Conservation (phyloP, 1,140 invertebrate genomes). For the Andrena cerasifolii region DNA sequence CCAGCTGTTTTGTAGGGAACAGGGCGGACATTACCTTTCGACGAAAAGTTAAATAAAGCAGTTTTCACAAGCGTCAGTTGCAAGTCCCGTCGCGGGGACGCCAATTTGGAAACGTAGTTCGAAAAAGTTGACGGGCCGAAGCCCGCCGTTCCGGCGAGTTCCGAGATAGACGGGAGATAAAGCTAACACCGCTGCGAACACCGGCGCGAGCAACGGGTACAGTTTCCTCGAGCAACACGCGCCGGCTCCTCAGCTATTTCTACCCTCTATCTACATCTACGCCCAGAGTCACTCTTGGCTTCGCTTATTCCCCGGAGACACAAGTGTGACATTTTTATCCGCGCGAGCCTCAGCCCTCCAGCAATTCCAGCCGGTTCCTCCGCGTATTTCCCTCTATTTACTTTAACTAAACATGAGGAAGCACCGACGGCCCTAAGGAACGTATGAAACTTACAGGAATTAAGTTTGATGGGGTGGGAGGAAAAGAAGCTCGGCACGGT, state of each 20-base stretch:
- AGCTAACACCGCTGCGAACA: conserved; percentile 53
- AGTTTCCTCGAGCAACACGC: conserved; percentile 55
- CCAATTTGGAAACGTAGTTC: conserved; percentile 11
- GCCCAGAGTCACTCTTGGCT: conserved; percentile 46
- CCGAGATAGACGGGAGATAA: conserved; percentile 62
- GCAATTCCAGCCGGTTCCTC: conserved; percentile 55
- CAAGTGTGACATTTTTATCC: conserved; percentile 70
- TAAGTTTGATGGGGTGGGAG: conserved; percentile 24
- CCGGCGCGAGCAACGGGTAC: conserved; percentile 49
- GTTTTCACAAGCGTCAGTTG: background rate
- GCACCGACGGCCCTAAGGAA: conserved; percentile 35
- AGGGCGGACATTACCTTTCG: no score
- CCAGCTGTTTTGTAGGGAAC: no score
- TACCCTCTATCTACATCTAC: conserved; percentile 60
- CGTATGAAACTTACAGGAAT: conserved; percentile 53
- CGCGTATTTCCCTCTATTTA: conserved; percentile 58
- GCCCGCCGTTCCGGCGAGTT: conserved; percentile 22
- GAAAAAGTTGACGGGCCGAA: conserved; percentile 27
- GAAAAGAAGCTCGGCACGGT: conserved; percentile 16
- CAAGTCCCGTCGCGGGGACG: background rate
- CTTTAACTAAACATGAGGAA: conserved; percentile 64
- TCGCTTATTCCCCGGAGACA: conserved; percentile 67
- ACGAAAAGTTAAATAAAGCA: background rate
- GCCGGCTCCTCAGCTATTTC: conserved; percentile 37
- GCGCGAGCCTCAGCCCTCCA: conserved; percentile 46